These are phyloP conservation scores for Trematomus bernacchii DNA, from an alignment of 2,797 vertebrate species.

Conservation along the genomic window DNA sequence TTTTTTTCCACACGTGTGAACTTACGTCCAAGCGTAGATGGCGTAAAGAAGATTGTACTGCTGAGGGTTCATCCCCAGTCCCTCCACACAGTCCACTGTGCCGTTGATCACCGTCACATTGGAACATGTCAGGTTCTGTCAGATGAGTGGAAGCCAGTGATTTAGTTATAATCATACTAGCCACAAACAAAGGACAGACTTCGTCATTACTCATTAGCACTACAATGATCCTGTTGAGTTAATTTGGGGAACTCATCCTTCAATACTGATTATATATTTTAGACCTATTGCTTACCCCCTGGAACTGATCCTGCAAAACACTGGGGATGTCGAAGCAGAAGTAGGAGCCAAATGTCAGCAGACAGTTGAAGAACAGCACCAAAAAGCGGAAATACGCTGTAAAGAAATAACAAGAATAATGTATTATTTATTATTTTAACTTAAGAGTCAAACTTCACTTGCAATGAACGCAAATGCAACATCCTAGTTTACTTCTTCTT, in stretches of 20 bases:
- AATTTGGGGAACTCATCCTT: not conserved
- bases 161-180: not conserved
- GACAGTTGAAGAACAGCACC: constrained; percentile 89
- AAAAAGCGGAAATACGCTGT: constrained; percentile 87
- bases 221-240: not conserved
- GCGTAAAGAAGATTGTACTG: constrained; percentile 90
- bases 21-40: constrained; percentile 88
- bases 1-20: too few relatives aligned
- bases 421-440: not conserved
- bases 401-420: not conserved
- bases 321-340: constrained; percentile 91
- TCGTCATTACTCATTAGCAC: constrained; percentile 1
- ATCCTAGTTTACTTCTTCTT: not conserved
- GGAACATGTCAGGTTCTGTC: constrained; percentile 87
- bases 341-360: constrained; percentile 89
- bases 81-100: constrained; percentile 81
- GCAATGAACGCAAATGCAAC: not conserved
- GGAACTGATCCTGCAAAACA: constrained; percentile 89
- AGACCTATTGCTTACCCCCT: constrained; percentile 79
- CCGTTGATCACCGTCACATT: constrained; percentile 81
- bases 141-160: not conserved
- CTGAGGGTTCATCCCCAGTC: constrained; percentile 89
- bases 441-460: not conserved
- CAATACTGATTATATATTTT: not conserved
- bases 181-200: constrained; percentile 3